Base-by-base conservation (phyloP, 2,888 invertebrate genomes). In the Epiperipatus broadwayi region DNA sequence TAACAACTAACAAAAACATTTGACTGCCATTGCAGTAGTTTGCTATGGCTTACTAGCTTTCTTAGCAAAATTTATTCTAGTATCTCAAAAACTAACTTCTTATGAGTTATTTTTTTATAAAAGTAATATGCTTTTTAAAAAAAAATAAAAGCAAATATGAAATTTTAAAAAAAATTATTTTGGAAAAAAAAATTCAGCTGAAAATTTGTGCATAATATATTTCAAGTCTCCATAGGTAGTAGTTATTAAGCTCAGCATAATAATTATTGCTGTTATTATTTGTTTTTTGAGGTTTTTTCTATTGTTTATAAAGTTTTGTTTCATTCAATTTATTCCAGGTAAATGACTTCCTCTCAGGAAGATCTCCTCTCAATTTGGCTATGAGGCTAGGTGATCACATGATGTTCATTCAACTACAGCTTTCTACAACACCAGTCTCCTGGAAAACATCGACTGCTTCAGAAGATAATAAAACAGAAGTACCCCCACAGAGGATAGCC, bases 301-400 rank as follows among this genome's bases (percentile, higher is more conserved):
- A 10, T 4, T 10, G 19, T 12, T n/a, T 12, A 14, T 19, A 10
- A 7, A 7, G 37, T 40, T 12, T 39, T 41, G 5, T 16, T 21
- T 39, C 5, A 19, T 31, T 37, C 32, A 34, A 36, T 37, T 37
- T 36, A 34, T 51, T 54, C 3, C 64, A 72, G 66, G 87, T 91
- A 47, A 87, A 85, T 65, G 87, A 89, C 63, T 91, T 91, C 61
- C 69, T 91, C 29, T 83, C 84, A 56, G 91, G 89, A 43, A 83
- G 84, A 60, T 83, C 85, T 35, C 89, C 91, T 18, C 64, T 91
- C 43, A 85, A 89, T 60, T 68, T 91, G 47, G 89, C 87, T 46
- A 87, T 89, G 85, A 73, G 87, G 48, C 67, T 89, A 43, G 89
- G 89, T 41, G 89, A 89, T 60, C 87, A 91, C 65, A 85, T 91